Evolutionary conservation across 2,888 invertebrate genomes (phyloP).

Genomic region (Eupeodes latifasciatus): DNA sequence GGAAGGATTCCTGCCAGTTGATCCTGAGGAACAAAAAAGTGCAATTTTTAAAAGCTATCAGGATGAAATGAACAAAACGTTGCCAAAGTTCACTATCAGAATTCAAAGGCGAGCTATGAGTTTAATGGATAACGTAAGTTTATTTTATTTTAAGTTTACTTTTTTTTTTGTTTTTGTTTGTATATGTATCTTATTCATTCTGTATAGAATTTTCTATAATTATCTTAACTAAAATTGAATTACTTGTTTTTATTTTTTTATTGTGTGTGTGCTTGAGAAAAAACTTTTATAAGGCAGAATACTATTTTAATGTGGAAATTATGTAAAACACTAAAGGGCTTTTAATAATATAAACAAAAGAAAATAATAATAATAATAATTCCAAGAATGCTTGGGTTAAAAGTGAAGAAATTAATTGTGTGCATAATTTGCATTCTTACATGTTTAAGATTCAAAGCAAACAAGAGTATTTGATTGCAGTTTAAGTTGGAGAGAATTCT

Average conservation of each 20-base stretch:
- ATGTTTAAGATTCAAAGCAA: not conserved
- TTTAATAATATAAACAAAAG: conserved; percentile 8
- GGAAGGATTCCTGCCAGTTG: conserved; percentile 81
- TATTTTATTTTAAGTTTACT: conserved; percentile 20
- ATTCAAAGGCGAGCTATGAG: conserved; percentile 82
- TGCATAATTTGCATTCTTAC: not conserved
- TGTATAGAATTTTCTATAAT: conserved; percentile 25
- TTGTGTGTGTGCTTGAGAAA: too few relatives aligned
- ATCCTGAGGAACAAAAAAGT: conserved; percentile 82
- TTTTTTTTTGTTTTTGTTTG: too few relatives aligned
- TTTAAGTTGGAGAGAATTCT: too few relatives aligned
- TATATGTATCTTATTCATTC: not conserved
- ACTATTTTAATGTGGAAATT: conserved; percentile 14
- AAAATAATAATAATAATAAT: not conserved
- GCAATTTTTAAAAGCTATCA: conserved; percentile 79
- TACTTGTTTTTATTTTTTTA: not conserved
- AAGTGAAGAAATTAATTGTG: conserved; percentile 9
- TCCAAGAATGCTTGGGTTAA: not conserved
- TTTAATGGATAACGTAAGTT: conserved; percentile 81
- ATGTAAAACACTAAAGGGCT: conserved; percentile 17
- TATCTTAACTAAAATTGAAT: conserved; percentile 62
- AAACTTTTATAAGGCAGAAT: conserved; percentile 1
- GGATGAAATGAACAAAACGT: conserved; percentile 73
- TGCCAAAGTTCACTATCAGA: conserved; percentile 79
- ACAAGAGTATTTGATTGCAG: not conserved